These are phyloP conservation scores for Tapirus indicus DNA, from an alignment of 2,797 vertebrate species.

Conservation along the genomic window DNA sequence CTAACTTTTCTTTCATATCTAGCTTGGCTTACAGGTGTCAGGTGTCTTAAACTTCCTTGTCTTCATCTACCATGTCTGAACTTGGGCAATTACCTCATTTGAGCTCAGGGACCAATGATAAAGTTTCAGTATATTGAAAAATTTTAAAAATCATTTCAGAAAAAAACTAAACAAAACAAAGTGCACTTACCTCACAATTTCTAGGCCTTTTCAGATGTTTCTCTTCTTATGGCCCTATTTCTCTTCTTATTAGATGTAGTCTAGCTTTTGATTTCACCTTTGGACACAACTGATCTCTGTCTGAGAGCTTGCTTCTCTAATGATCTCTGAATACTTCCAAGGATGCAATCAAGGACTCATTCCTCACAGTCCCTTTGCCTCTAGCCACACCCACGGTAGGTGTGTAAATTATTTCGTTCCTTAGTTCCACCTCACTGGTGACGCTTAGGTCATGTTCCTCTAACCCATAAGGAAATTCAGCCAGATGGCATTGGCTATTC, in stretches of 20 bases:
- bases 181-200: slow-evolving; percentile 66
- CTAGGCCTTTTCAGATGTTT: slow-evolving; percentile 40
- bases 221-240: slow-evolving; percentile 40
- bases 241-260: slow-evolving; percentile 39
- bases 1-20: background rate
- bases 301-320: slow-evolving; percentile 53
- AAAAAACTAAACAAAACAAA: slow-evolving; percentile 45
- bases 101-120: slow-evolving; percentile 4
- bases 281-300: slow-evolving; percentile 58
- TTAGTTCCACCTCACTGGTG: slow-evolving; percentile 63
- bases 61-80: background rate
- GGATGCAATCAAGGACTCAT: slow-evolving; percentile 31
- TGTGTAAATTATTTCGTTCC: slow-evolving; percentile 71
- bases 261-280: slow-evolving; percentile 55
- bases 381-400: slow-evolving; percentile 48
- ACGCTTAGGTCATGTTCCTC: slow-evolving; percentile 39
- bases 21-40: background rate
- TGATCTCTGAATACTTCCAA: slow-evolving; percentile 57
- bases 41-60: background rate
- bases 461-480: slow-evolving; percentile 43
- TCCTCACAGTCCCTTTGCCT: background rate
- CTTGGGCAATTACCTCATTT: background rate
- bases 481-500: slow-evolving; percentile 31
- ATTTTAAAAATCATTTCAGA: background rate
- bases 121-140: slow-evolving; percentile 30